Percentiles rank a stretch among this genome's conserved stretches.
These are phyloP conservation scores for Formica aserva DNA, from an alignment of 2,888 invertebrate genomes.

Conservation along the genomic window DNA sequence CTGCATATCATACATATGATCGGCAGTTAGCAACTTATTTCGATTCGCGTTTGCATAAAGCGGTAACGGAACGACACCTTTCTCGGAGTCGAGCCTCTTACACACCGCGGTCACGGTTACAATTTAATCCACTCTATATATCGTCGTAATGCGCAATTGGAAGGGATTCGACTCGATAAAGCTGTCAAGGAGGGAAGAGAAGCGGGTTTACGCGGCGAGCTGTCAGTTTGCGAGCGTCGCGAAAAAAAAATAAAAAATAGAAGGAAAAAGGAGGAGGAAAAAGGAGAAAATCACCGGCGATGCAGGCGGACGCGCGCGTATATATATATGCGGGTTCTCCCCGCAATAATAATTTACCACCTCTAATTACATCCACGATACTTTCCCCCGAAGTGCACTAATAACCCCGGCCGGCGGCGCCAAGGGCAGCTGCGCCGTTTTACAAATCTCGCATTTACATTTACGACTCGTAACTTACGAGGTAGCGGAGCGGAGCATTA, in stretches of 20 bases:
- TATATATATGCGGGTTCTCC: conserved; percentile 23
- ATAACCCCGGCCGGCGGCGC: conserved; percentile 63
- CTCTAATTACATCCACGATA: conserved; percentile 70
- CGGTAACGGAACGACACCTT: conserved; percentile 5
- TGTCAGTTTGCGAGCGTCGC: neutral
- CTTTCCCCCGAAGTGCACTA: conserved; percentile 62
- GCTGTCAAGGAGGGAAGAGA: conserved; percentile 19
- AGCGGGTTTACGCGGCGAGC: conserved; percentile 32
- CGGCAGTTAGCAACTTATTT: conserved; percentile 24
- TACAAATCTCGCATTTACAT: conserved; percentile 76
- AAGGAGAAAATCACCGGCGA: conserved; percentile 36
- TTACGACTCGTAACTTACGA: conserved; percentile 74
- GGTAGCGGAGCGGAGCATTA: conserved; percentile 68
- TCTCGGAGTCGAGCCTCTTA: neutral
- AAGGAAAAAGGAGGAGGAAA: neutral
- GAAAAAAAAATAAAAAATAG: conserved; percentile 8
- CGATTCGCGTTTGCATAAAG: conserved; percentile 28
- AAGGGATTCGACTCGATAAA: conserved; percentile 43
- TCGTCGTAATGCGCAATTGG: conserved; percentile 42
- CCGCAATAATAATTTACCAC: conserved; percentile 71
- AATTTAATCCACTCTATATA: conserved; percentile 47
- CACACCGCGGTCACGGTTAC: conserved; percentile 5
- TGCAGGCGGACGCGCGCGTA: conserved; percentile 46
- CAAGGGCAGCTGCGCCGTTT: conserved; percentile 69
- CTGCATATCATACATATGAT: conserved; percentile 37